Evolutionary conservation across 2,797 vertebrate species (phyloP), one percentile per base, ranked within the genome.

Genomic region (Rousettus madagascariensis): DNA sequence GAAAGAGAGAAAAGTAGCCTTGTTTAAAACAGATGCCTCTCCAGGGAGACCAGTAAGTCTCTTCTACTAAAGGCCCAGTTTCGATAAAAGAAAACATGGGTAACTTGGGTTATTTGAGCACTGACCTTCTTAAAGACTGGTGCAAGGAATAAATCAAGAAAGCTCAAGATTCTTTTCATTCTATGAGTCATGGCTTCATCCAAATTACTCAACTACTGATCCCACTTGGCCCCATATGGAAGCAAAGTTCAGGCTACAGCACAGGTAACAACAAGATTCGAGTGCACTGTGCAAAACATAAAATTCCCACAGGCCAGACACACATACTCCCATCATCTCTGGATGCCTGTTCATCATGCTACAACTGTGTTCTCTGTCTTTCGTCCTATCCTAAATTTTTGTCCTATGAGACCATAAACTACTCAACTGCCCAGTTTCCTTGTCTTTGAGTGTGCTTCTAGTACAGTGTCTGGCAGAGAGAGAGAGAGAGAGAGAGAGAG

Each of bases 141-240:
- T 33, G 33, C 26, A 83, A 71, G 28, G 46, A 75, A 83, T 59
- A 36, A 80, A 61, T 17, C 36, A 30, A 41, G 30, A 80, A 43
- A 86, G 24, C 30, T 77, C 10, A 77, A 72, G n/a, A 72, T 84
- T 94, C n/a, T 36, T 93, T 94, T 80, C 33, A 46, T 55, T 69
- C 46, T 82, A 3, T 92, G 88, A 86, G 74, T 82, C 55, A 80
- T 7, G 1, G 20, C n/a, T 96, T 91, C 74, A 49, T 77, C 41
- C 83, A 61, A 79, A 93, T 89, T 68, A 85, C 15, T n/a, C 41
- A 33, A 59, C 49, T 55, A 41, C 43, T 71, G 51, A 92, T 61
- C 65, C 41, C 12, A 16, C 51, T 71, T 79, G 53, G 16, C 51
- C 65, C 51, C 28, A 49, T 8, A 5, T 10, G 43, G 92, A 86